Evolutionary conservation across 2,113 vertebrate genomes (phyloP), one percentile per base, ranked within the genome.

Genomic region (Aspiorhynchus laticeps): DNA sequence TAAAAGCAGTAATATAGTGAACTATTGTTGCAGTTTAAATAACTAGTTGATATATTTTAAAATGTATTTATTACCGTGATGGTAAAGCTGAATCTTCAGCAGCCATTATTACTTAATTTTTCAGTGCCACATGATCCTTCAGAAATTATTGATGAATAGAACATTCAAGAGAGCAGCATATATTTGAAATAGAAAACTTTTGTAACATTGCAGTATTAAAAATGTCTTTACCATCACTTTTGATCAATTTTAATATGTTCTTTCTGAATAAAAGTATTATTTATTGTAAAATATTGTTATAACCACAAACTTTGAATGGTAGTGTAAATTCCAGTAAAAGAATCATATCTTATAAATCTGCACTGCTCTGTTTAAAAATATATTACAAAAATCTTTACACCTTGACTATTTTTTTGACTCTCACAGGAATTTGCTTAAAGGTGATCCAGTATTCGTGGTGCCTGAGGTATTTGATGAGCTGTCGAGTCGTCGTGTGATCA

Each of bases 381-480:
- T 10, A 53, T 24, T 33, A 1, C 7, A 43, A 43, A 9, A 51
- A 10, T 46, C 38, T 76, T 2, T 78, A 28, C 38, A 26, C 7
- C 0, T 59, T 17, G 12, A 26, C 1, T 24, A 4, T 67, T 63
- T n/a, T 53, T 14, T n/a, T 46, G 3, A 4, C 9, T 83, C 28
- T 56, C 77, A 1, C 87, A 98, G 97, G 92, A 91, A 91, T 17
- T 91, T 97, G 59, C 80, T 97, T 89, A 90, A 93, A 36, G 94
- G 90, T 2, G 93, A 97, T 77, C 91, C 95, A 0, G 95, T 93
- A 88, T 97, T 98, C 77, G 89, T 91, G 11, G 95, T 97, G 10
- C 97, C 97, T 0, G 91, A 93, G 10, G 94, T 97, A 86, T 91
- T 98, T 0, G 93, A 95, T n/a, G 96, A 97, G 79, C 91, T 98